Base-by-base conservation (phyloP, 2,797 vertebrate species). In the Microchirus variegatus region DNA sequence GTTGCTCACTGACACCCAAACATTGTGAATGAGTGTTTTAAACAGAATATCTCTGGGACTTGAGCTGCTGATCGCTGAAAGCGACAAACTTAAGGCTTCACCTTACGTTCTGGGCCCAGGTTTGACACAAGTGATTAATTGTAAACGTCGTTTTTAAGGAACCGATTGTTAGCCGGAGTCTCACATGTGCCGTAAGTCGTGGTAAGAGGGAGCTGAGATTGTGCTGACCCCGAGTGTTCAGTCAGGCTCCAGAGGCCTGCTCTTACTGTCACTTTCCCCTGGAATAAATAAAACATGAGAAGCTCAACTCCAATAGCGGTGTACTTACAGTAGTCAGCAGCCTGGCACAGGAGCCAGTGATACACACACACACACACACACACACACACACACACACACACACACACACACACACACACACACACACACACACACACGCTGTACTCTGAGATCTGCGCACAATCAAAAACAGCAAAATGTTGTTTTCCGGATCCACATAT, bases 241-340 rank as follows among this genome's bases (percentile, higher is more conserved):
- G 49, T 35, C 48, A 10, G 10, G 47, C 59, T 66, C 58, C 45
- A 48, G 10, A 53, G 48, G 37, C 26, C 11, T 14, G 18, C 52
- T 49, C 38, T 50, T 5, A 41, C 49, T 44, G 52, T 67, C 54
- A 58, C 56, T 70, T 67, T 70, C 26, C 37, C 49, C 16, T 26
- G 35, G 37, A 37, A 63, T 68, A 63, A 66, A 79, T 69, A 73
- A 82, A 70, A 78, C 53, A 76, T 63, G 48, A 75, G 37, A 48
- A 49, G 45, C 7, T 26, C 22, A 52, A 55, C 48, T 63, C 51
- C 57, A 41, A 47, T 47, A 62, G 22, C 49, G 26, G 47, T 9
- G 7, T 13, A 55, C 51, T 76, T 61, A 57, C 31, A 31, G 31
- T 31, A 31, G 31, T 31, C 31, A 31, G 31, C 31, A 31, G 31